phyloP scores from a whole-genome alignment of 2,888 invertebrate species.

The Xestia c-nigrum region DNA sequence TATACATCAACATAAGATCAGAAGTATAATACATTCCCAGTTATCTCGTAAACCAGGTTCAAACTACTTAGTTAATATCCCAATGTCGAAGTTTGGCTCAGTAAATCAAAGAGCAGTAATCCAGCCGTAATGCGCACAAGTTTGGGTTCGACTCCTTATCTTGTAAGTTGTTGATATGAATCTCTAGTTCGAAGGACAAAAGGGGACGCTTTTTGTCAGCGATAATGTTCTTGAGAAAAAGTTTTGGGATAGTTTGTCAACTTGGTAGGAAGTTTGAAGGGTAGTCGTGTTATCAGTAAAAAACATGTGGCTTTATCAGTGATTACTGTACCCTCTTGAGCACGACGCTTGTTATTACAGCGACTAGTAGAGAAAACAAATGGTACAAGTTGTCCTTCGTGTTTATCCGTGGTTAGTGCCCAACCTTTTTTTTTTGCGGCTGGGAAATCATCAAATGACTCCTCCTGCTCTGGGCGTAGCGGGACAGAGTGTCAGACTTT shows the following conservation, averaged over 20 bases:
- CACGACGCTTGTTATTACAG: background rate
- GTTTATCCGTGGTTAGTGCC: too few species aligned
- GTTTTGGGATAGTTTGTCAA: slow-evolving; percentile 31
- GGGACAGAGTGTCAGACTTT: too few species aligned
- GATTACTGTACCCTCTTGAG: background rate
- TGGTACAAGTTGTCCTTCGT: too few species aligned
- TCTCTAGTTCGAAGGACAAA: slow-evolving; percentile 46
- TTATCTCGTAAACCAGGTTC: slow-evolving; percentile 50
- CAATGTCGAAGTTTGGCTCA: slow-evolving; percentile 41
- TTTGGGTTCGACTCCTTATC: slow-evolving; percentile 58
- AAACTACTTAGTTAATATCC: slow-evolving; percentile 53
- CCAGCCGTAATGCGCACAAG: slow-evolving; percentile 51
- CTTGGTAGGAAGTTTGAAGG: slow-evolving; percentile 20
- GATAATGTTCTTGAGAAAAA: slow-evolving; percentile 27
- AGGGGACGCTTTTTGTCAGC: background rate
- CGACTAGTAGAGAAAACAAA: background rate
- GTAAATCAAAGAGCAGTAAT: slow-evolving; percentile 64
- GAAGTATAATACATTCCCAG: background rate
- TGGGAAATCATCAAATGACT: too few species aligned
- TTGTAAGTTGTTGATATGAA: slow-evolving; percentile 49
- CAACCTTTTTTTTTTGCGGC: too few species aligned
- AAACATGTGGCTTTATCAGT: background rate
- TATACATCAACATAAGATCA: slow-evolving; percentile 17
- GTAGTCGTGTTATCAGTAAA: slow-evolving; percentile 8
- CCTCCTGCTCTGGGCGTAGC: too few species aligned